These are phyloP conservation scores for Sarcophaga variegata DNA, from an alignment of 2,888 invertebrate species.

Conservation along the genomic window DNA sequence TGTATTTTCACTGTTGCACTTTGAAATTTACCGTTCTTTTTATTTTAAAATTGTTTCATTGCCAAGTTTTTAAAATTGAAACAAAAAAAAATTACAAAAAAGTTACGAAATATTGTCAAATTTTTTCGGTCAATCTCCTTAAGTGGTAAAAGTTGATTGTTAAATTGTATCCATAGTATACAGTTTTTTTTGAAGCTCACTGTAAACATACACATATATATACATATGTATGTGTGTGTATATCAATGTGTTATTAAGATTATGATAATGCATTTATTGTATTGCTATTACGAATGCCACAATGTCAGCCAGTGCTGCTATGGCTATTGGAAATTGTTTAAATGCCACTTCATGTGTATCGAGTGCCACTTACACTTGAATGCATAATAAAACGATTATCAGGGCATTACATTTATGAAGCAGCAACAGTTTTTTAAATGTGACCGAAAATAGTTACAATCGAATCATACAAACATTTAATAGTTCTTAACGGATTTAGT, in stretches of 20 bases:
- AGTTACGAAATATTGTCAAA: too few relatives aligned
- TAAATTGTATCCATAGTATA: too few relatives aligned
- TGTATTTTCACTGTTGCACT: too few relatives aligned
- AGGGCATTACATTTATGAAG: slow-evolving; percentile 51
- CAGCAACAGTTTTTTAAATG: background rate
- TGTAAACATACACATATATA: too few relatives aligned
- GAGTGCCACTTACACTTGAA: slow-evolving; percentile 59
- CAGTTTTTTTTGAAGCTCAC: too few relatives aligned
- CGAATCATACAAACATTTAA: background rate
- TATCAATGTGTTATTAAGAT: slow-evolving; percentile 48
- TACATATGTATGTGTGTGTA: background rate
- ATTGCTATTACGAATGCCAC: slow-evolving; percentile 17
- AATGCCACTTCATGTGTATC: slow-evolving; percentile 45
- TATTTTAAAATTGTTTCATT: too few relatives aligned
- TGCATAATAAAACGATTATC: slow-evolving; percentile 68
- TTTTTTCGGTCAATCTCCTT: too few relatives aligned
- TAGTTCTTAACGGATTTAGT: too few relatives aligned
- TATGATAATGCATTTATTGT: slow-evolving; percentile 61
- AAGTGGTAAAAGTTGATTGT: too few relatives aligned
- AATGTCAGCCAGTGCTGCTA: background rate
- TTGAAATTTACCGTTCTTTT: too few relatives aligned
- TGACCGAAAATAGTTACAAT: background rate
- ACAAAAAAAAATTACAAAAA: too few relatives aligned
- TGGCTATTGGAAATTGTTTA: slow-evolving; percentile 60
- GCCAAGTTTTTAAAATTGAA: too few relatives aligned